Conservation (phyloP, 2,888 invertebrate species). For the Eudemis profundana region DNA sequence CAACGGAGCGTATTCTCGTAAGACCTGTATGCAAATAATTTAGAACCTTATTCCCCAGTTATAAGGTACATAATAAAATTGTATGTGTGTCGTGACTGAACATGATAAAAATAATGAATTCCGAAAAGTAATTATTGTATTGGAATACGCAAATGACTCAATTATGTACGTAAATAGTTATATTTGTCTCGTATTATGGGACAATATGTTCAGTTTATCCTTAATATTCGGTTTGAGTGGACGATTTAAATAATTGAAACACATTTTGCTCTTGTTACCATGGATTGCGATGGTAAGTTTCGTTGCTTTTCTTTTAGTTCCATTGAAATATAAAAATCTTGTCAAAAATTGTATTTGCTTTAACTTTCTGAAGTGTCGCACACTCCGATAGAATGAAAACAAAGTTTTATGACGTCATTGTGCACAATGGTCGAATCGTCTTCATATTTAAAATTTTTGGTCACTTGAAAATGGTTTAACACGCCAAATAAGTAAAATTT, state of each 20-base stretch:
- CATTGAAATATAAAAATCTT: too few species aligned
- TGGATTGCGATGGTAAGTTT: slow-evolving; percentile 27
- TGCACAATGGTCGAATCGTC: too few species aligned
- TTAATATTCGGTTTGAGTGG: slow-evolving; percentile 3
- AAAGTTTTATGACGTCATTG: too few species aligned
- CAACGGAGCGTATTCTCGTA: background rate
- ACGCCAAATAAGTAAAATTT: too few species aligned
- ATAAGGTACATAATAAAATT: background rate
- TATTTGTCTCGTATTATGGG: slow-evolving; percentile 2
- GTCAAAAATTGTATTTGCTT: too few species aligned
- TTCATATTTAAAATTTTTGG: too few species aligned
- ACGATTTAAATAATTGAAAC: background rate
- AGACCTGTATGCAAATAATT: background rate
- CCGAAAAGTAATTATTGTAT: slow-evolving; percentile 21
- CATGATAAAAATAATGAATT: slow-evolving; percentile 30
- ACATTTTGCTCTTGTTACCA: background rate
- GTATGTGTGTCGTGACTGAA: background rate
- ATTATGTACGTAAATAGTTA: slow-evolving; percentile 22
- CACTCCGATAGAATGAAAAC: too few species aligned
- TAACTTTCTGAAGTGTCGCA: too few species aligned
- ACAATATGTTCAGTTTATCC: slow-evolving; percentile 29
- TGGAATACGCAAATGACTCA: slow-evolving; percentile 31
- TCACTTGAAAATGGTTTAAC: too few species aligned
- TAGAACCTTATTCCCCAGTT: background rate
- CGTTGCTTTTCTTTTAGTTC: too few species aligned